phyloP scores from a whole-genome alignment of 1,140 invertebrate genomes.

The Tenebrio molitor region DNA sequence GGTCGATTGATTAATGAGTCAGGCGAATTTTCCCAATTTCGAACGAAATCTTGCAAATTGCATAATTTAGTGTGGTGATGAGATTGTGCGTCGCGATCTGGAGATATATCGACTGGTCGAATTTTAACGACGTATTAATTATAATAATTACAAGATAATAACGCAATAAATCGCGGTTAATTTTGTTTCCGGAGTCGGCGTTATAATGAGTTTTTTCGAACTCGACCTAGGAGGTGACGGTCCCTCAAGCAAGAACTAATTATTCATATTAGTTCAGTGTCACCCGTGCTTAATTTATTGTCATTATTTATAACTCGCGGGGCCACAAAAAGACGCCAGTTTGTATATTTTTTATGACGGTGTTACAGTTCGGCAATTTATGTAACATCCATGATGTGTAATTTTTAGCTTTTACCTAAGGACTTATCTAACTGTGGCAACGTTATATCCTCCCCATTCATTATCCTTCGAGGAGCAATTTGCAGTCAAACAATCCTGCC shows the following conservation, averaged over 20 bases:
- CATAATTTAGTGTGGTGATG: no score
- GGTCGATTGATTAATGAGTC: no score
- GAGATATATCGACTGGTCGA: no score
- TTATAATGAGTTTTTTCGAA: background rate
- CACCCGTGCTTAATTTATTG: background rate
- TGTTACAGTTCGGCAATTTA: no score
- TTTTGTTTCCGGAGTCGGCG: conserved; percentile 1
- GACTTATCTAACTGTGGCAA: background rate
- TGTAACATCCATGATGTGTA: no score
- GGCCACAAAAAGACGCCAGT: background rate
- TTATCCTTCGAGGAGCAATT: background rate
- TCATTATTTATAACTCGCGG: background rate
- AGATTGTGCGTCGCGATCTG: no score
- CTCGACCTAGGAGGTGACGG: background rate
- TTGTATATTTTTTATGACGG: background rate
- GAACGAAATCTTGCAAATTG: no score
- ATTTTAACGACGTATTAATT: no score
- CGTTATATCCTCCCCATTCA: background rate
- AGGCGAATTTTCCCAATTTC: no score
- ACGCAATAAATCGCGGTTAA: background rate
- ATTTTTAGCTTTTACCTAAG: background rate
- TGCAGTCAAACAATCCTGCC: background rate
- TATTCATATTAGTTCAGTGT: background rate
- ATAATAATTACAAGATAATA: background rate
- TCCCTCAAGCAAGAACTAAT: background rate